Conservation (phyloP, 2,888 invertebrate species). For the Lapara coniferarum region DNA sequence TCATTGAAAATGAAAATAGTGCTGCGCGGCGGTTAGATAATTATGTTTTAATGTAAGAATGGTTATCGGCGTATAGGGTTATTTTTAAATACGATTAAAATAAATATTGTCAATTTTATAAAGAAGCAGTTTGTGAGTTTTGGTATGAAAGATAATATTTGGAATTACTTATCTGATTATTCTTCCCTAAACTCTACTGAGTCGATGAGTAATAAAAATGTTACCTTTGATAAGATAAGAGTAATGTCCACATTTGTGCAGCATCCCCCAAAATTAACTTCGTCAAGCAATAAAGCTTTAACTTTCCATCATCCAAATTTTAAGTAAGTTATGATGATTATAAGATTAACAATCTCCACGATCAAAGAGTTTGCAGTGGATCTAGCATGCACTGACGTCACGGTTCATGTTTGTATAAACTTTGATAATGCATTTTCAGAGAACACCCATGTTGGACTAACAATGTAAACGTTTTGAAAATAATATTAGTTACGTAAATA, state of each 20-base stretch:
- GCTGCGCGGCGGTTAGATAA: no score
- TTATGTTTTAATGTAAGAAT: no score
- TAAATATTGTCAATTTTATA: no score
- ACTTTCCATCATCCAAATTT: neutral
- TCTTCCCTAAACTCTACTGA: no score
- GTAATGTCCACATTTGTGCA: neutral
- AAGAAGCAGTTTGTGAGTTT: no score
- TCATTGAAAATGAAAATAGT: no score
- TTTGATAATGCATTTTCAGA: slow-evolving; percentile 13
- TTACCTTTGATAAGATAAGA: no score
- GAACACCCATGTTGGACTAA: neutral
- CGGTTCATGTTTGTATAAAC: slow-evolving; percentile 3
- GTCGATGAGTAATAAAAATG: no score
- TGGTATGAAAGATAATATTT: no score
- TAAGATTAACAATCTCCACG: slow-evolving; percentile 4
- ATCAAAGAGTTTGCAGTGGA: slow-evolving; percentile 15
- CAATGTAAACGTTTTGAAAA: slow-evolving; percentile 12
- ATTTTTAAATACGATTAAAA: no score
- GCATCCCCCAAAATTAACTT: slow-evolving; percentile 6
- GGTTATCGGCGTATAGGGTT: no score
- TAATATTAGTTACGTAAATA: neutral
- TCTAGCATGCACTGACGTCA: neutral
- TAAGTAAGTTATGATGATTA: neutral
- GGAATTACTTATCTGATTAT: no score
- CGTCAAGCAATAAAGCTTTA: neutral